Base-by-base conservation (phyloP, 1,140 invertebrate species). In the Acromyrmex charruanus region DNA sequence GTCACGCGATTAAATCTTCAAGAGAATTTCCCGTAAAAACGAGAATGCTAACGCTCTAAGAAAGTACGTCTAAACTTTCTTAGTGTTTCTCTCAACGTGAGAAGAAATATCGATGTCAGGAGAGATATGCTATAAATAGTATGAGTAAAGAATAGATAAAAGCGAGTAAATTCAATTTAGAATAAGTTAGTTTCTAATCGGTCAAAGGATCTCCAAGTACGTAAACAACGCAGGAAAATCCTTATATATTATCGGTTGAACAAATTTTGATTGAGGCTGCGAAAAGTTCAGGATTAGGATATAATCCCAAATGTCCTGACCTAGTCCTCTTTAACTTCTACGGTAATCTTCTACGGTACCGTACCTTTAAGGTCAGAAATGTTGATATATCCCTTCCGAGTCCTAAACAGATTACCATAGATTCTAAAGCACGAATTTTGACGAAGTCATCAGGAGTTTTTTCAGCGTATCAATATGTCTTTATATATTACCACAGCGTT, bases 11-110 rank as follows among this genome's bases (percentile, higher is more conserved):
- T 55, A 69, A 61, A 82, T 82, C 39, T 49, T 21, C 66, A 51
- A 6, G 25, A 72, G 35, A 82, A 82, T 39, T 82, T 82, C 14
- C 5, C 18, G 12, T 74, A 82, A 82, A 61, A 82, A 82, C 53
- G 55, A 58, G 55, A 59, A 61, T 39, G 61, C 53, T 53, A 55
- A 72, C 66, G 35, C 53, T 59, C 51, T 58, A 49, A 35, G 80
- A 61, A 74, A 82, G 68, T 61, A 59, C 35, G 51, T 28, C 10
- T 16, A 18, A 81, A 81, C 49, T 72, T 81, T 72, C 16, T 58
- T 35, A 28, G 31, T 31, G 14, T 81, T 81, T 72, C 68, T 81
- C 18, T 58, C 79, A 71, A 81, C 21, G 65, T 21, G 51, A 31
- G 16, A 72, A 72, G 39, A 81, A 39, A 81, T 39, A 71, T 71